Evolutionary conservation across 2,113 vertebrate genomes (phyloP).

Genomic region (Aegotheles bennettii): DNA sequence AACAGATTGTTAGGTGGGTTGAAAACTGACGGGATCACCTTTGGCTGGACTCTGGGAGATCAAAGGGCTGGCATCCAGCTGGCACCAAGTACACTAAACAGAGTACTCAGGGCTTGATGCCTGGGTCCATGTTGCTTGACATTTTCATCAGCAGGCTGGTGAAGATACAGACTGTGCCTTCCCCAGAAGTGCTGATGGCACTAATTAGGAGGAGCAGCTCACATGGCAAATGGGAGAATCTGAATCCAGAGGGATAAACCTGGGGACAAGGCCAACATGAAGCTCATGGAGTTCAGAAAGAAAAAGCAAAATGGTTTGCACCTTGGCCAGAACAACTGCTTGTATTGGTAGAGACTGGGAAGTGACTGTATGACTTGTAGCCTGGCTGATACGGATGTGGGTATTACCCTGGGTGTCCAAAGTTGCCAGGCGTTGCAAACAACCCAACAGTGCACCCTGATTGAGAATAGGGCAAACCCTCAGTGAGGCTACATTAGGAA

Average conservation of each 20-base stretch:
- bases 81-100: background rate
- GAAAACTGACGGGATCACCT: background rate
- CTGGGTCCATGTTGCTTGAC: fast-evolving
- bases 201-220: background rate
- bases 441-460: background rate
- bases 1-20: conserved; percentile 15
- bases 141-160: background rate
- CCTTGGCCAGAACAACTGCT: background rate
- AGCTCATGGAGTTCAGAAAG: background rate
- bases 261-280: background rate
- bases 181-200: too few species aligned
- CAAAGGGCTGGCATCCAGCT: background rate
- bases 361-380: background rate
- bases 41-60: background rate
- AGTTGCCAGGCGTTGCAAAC: background rate
- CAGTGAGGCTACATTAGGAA: background rate
- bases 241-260: background rate
- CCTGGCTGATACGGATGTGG: fast-evolving
- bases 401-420: background rate
- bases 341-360: background rate
- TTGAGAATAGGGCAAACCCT: background rate
- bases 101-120: fast-evolving
- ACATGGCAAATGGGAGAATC: background rate
- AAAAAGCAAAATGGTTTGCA: fast-evolving
- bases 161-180: background rate